Evolutionary conservation across 2,888 invertebrate species (phyloP), one percentile per base, ranked within the genome.

Genomic region (Macaria notata): DNA sequence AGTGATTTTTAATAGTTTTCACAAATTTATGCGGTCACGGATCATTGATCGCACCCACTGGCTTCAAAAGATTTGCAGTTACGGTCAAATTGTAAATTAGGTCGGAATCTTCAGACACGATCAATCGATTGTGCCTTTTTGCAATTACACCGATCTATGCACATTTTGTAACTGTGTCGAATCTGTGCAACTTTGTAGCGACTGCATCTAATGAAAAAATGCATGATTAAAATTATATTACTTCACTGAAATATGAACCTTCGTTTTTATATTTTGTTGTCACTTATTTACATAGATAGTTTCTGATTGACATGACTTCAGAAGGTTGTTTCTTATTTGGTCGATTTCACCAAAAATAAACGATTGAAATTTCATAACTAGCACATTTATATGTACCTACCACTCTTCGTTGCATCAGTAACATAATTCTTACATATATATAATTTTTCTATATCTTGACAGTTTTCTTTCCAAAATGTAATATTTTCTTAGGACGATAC

Each of bases 31-130:
- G 75, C 70, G 75, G 86, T 81, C 79, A 84, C 78, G 84, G 75
- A 79, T 73, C 70, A 82, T 86, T 74, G 75, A 84, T 86, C 87
- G 78, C 86, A 83, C 86, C 88, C 78, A 79, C 74, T 62, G 66
- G 68, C 66, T 68, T 71, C 70, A 81, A 81, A 76, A 70, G 66
- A 71, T 74, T 74, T 66, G 66, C 63, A 61, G 72, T 67, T 63
- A 78, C 70, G 75, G 73, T 77, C 70, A 71, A 71, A 77, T 80
- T 79, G 46, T 51, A 54, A 47, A 55, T 58, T 68, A 62, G 53
- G 19, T 43, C 44, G 48, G 54, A 50, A 50, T 56, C 61, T 42
- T 58, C 49, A 49, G 51, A 43, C 45, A 55, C 47, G 59, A 57
- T 36, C 3, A 3, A 7, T 36, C 3, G 33, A 7, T 36, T 36